Evolutionary conservation across 1,140 invertebrate genomes (phyloP).

Genomic region (Metaphire vulgaris): DNA sequence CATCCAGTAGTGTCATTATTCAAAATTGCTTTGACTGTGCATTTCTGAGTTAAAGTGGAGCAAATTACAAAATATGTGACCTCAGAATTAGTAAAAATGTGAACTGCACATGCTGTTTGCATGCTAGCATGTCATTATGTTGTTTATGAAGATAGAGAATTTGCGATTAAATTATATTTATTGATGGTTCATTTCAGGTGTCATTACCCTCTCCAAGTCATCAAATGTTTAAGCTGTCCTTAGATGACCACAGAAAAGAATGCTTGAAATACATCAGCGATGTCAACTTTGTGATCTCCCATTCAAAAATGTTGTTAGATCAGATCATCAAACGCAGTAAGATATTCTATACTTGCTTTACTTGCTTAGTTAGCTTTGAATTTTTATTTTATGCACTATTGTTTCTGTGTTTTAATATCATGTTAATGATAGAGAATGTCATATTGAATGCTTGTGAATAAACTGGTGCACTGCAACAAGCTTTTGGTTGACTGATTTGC

Average conservation of each 20-base stretch:
- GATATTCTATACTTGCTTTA: neutral
- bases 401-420: neutral
- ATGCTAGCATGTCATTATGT: neutral
- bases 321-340: neutral
- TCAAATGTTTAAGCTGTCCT: conserved; percentile 38
- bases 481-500: neutral
- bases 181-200: conserved; percentile 32
- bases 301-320: neutral
- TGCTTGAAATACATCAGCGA: conserved; percentile 34
- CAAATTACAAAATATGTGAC: neutral
- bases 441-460: neutral
- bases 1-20: too few relatives aligned
- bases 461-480: neutral
- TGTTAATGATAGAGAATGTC: neutral
- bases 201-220: conserved; percentile 35
- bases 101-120: neutral
- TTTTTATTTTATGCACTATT: neutral
- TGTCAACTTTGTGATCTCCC: conserved; percentile 23
- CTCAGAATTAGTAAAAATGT: neutral
- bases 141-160: too few relatives aligned
- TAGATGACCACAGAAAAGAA: conserved; percentile 30
- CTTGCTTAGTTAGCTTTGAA: neutral
- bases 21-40: too few relatives aligned
- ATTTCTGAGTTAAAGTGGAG: too few relatives aligned
- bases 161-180: too few relatives aligned